Base-by-base conservation (phyloP, 2,888 invertebrate genomes). In the Melolontha melolontha region DNA sequence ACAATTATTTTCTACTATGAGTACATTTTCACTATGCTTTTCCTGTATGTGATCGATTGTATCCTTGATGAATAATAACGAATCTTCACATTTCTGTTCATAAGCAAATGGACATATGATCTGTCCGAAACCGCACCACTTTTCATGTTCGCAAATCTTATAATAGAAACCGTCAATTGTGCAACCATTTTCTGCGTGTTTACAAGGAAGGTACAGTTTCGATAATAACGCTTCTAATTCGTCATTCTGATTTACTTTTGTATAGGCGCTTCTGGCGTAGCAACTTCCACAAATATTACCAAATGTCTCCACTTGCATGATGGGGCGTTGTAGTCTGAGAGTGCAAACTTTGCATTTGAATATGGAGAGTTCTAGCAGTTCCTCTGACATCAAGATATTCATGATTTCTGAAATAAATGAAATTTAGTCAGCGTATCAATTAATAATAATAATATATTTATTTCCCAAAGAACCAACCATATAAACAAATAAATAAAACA, bases 201-300 rank as follows among this genome's bases (percentile, higher is more conserved):
- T 17, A 27, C 57, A 57, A 11, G 57, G 42, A 29, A 57, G 12
- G 29, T 27, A n/a, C 27, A 51, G 12, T 12, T 51, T 51, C 27
- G 27, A 27, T 14, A 42, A 42, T 12, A 22, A 17, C 22, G 41
- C 57, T 27, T 57, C 57, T 4, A 57, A 42, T 8, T n/a, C 8
- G 1, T 42, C 8, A 27, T 57, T 42, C 5, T 7, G 41, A 2
- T 1, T 41, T 6, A 22, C 57, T 7, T 57, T 16, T 22, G 57
- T 57, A 42, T 39, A 57, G 5, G 42, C 57, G 2, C 22, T 42
- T 12, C 22, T 57, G 12, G 11, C 12, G 14, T 42, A 42, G 12
- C 57, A 51, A 27, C 27, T 57, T 11, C 27, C 27, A 8, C 57
- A 57, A 57, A 57, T 57, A 12, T 6, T 11, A n/a, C 42, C 57